Evolutionary conservation across 1,140 invertebrate genomes (phyloP), one percentile per base, ranked within the genome.

Genomic region (Micrasema longulum): DNA sequence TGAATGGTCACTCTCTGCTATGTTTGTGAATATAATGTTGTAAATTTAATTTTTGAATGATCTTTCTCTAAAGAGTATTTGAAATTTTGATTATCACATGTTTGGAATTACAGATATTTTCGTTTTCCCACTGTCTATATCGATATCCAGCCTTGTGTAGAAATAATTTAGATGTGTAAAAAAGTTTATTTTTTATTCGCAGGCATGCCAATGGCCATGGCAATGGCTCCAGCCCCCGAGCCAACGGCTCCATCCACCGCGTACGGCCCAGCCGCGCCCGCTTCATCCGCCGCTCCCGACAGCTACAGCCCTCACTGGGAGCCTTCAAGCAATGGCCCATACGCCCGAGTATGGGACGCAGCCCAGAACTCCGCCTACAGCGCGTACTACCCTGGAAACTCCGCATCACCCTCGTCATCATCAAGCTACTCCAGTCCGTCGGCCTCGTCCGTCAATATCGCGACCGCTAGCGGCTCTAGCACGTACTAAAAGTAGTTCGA

Each of bases 121-220:
- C n/a, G n/a, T n/a, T n/a, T n/a, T n/a, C n/a, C n/a, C n/a, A n/a
- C n/a, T n/a, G n/a, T n/a, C n/a, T n/a, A n/a, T n/a, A n/a, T n/a
- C n/a, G n/a, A n/a, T n/a, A n/a, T n/a, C n/a, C n/a, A n/a, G n/a
- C n/a, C n/a, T n/a, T n/a, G n/a, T n/a, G n/a, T n/a, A n/a, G n/a
- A n/a, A n/a, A n/a, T n/a, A n/a, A n/a, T n/a, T n/a, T n/a, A n/a
- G n/a, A n/a, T n/a, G n/a, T n/a, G n/a, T n/a, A n/a, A n/a, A n/a
- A n/a, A n/a, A n/a, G n/a, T 38, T 53, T 41, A 45, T 31, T 48
- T 36, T 47, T 65, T 31, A 1, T 22, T 78, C 66, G 14, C 79
- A 90, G 91, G 88, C 77, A 91, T 93, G 89, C 86, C 90, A 57
- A 93, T 93, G 91, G 89, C 91, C 80, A 87, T 88, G 80, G 85